Evolutionary conservation across 2,888 invertebrate species (phyloP), one percentile per base, ranked within the genome.

Genomic region (Nomada hirtipes): DNA sequence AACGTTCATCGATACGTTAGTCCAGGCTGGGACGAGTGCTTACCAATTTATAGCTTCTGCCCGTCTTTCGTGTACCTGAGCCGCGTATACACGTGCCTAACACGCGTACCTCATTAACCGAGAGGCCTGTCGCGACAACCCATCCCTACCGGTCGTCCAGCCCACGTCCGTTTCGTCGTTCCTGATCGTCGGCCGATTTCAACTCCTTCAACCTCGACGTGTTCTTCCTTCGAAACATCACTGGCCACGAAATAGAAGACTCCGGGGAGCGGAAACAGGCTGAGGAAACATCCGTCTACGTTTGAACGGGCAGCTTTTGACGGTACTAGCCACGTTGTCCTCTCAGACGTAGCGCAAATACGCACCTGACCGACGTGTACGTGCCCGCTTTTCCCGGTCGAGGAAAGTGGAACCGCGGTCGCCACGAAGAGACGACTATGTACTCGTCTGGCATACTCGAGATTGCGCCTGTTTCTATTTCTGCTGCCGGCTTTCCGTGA

Each of bases 81-180:
- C 13, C 80, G 65, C 80, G 86, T 87, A 80, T 85, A 83, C 81
- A 65, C 64, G 85, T 68, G 69, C 78, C 76, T 36, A 74, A 82
- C 83, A 85, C 75, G 81, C 87, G 83, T 76, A 81, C 55, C 81
- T 85, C 81, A 83, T 87, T 87, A 87, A 87, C 87, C 85, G 85
- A 67, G 75, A 76, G 67, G 36, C 23, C 60, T 70, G 72, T 50
- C 70, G 60, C 74, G 75, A 52, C 63, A 23, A 26, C 26, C 44
- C 67, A 44, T 55, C 47, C 47, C 15, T 4, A 4, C 20, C 15
- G 36, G 10, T 4, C 55, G 52, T 69, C 47, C 36, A 15, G 20
- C n/a, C 65, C 23, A 15, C 42, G 23, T 18, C 11, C 15, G 15
- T 64, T 18, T 26, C 42, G 57, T 67, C 57, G 47, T 61, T 59